Evolutionary conservation across 1,140 invertebrate species (phyloP).

Genomic region (Bombus affinis): DNA sequence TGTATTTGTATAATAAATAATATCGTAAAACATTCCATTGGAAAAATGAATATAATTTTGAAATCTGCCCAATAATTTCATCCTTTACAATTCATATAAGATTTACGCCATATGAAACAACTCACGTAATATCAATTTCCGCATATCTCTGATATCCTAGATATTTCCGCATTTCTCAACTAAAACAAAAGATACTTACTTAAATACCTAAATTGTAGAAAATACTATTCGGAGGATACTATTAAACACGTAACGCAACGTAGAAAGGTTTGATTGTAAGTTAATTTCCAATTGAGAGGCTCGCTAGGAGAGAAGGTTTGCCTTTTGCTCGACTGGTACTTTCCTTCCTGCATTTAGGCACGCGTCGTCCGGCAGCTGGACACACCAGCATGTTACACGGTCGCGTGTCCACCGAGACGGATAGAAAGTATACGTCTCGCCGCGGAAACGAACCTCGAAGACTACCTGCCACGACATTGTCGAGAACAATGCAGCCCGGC

Average conservation of each 20-base stretch:
- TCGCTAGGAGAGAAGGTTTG: slow-evolving; percentile 25
- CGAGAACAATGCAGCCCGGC: slow-evolving; percentile 66
- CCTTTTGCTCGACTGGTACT: slow-evolving; percentile 52
- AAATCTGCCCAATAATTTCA: too few relatives aligned
- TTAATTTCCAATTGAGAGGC: slow-evolving; percentile 54
- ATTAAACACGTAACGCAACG: background rate
- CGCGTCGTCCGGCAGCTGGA: slow-evolving; percentile 64
- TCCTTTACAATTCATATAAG: too few relatives aligned
- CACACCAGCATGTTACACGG: slow-evolving; percentile 58
- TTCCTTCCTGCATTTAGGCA: slow-evolving; percentile 77
- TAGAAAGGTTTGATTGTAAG: slow-evolving; percentile 20
- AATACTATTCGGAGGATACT: too few relatives aligned
- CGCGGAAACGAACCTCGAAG: slow-evolving; percentile 47
- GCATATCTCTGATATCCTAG: too few relatives aligned
- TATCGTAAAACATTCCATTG: too few relatives aligned
- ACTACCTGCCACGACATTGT: slow-evolving; percentile 38
- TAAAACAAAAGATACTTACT: too few relatives aligned
- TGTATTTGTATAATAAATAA: too few relatives aligned
- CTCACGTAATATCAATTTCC: too few relatives aligned
- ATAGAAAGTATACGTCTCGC: slow-evolving; percentile 73
- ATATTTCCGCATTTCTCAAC: too few relatives aligned
- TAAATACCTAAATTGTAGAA: too few relatives aligned
- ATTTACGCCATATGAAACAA: too few relatives aligned
- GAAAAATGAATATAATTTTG: too few relatives aligned
- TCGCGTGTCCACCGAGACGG: slow-evolving; percentile 71